Evolutionary conservation across 2,888 invertebrate genomes (phyloP).

Genomic region (Tiphia femorata): DNA sequence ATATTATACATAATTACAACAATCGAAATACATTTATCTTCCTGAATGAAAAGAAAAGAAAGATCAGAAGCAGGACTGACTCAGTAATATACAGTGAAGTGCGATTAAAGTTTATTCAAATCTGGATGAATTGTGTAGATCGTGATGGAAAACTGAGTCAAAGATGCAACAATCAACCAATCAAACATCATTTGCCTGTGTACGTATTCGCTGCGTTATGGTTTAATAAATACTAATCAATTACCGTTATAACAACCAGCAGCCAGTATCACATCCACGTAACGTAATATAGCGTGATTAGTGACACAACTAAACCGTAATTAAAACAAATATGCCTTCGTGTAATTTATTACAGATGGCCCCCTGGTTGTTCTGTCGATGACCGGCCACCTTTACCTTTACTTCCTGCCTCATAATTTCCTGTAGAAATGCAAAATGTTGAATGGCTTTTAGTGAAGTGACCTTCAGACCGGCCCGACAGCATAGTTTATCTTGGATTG

Average conservation of each 20-base stretch:
- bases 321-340: slow-evolving; percentile 60
- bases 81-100: slow-evolving; percentile 25
- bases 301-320: slow-evolving; percentile 62
- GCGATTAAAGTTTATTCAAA: slow-evolving; percentile 13
- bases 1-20: slow-evolving; percentile 44
- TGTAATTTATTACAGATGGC: slow-evolving; percentile 65
- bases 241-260: slow-evolving; percentile 58
- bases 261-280: slow-evolving; percentile 62
- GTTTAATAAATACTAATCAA: slow-evolving; percentile 46
- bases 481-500: slow-evolving; percentile 29
- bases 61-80: slow-evolving; percentile 34
- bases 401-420: slow-evolving; percentile 28
- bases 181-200: slow-evolving; percentile 42
- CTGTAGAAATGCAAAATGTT: slow-evolving; percentile 2
- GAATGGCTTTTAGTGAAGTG: slow-evolving; percentile 27
- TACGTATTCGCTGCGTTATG: slow-evolving; percentile 47
- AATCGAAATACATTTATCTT: slow-evolving; percentile 49
- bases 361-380: slow-evolving; percentile 55
- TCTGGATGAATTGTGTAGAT: slow-evolving; percentile 17
- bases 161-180: slow-evolving; percentile 36
- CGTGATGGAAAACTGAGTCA: slow-evolving; percentile 24
- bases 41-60: slow-evolving; percentile 26
- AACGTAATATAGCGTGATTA: slow-evolving; percentile 53
- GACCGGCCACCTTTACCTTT: slow-evolving; percentile 41
- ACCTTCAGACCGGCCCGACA: slow-evolving; percentile 52